A percentile compares a stretch with the other conserved stretches of the same genome.
Conservation (phyloP, 2,113 vertebrate genomes). For the Notothenia rossii region DNA sequence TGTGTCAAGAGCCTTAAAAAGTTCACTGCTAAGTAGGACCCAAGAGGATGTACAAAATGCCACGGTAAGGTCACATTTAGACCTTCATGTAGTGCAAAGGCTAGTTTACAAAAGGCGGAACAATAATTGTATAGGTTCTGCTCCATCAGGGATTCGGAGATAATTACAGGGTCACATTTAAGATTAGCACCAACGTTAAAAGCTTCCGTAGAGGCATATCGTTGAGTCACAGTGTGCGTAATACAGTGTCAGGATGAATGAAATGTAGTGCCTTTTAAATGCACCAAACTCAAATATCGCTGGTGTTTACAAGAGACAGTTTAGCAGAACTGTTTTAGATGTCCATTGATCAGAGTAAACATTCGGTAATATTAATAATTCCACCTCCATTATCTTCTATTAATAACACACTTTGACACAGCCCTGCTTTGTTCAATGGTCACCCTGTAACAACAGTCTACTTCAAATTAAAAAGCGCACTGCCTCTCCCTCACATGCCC, state of each 20-base stretch:
- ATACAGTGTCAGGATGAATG: slow-evolving; percentile 17
- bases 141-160: slow-evolving; percentile 16
- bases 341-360: background rate
- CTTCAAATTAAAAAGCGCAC: slow-evolving; percentile 39
- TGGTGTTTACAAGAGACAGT: too few species aligned
- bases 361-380: slow-evolving; percentile 1
- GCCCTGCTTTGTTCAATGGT: background rate
- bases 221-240: background rate
- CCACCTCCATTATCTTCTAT: slow-evolving; percentile 14
- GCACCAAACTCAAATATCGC: background rate
- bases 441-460: slow-evolving; percentile 31
- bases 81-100: slow-evolving; percentile 14
- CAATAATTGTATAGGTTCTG: slow-evolving; percentile 11
- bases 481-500: background rate
- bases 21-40: slow-evolving; percentile 46
- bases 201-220: slow-evolving; percentile 3
- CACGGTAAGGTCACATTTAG: slow-evolving; percentile 44
- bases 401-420: slow-evolving; percentile 7
- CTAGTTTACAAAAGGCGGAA: slow-evolving; percentile 36
- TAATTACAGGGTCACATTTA: slow-evolving; percentile 39
- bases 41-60: slow-evolving; percentile 31
- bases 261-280: slow-evolving; percentile 16
- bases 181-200: slow-evolving; percentile 18
- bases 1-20: slow-evolving; percentile 55
- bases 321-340: background rate